Percentiles rank a stretch among this genome's conserved stretches.
Conservation (phyloP, 1,140 invertebrate genomes). For the Aethina tumida region DNA sequence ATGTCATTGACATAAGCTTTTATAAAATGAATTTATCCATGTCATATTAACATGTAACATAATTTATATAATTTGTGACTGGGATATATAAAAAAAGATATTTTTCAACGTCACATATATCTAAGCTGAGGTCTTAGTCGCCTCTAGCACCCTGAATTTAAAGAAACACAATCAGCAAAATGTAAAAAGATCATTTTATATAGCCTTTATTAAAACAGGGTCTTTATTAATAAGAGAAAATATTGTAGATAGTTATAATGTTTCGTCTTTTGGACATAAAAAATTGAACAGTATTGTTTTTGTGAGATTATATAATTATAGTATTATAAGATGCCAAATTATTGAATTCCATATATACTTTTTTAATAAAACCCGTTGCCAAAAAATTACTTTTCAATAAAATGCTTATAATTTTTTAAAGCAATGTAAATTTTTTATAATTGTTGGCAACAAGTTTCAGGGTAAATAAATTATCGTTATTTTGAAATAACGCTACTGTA, state of each 20-base stretch:
- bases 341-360: conserved; percentile 10
- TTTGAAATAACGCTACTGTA: conserved; percentile 10
- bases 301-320: conserved; percentile 22
- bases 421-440: conserved; percentile 1
- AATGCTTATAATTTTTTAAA: conserved; percentile 3
- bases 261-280: conserved; percentile 18
- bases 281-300: conserved; percentile 25
- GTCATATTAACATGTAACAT: no score
- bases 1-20: no score
- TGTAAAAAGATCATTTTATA: conserved; percentile 26
- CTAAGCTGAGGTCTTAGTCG: conserved; percentile 15
- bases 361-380: conserved; percentile 7
- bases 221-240: conserved; percentile 24
- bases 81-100: conserved; percentile 24
- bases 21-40: no score
- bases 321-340: conserved; percentile 20
- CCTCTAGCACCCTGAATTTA: conserved; percentile 21
- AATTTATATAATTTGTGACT: conserved; percentile 18
- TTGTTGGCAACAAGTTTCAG: conserved; percentile 23
- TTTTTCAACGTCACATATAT: conserved; percentile 21
- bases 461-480: conserved; percentile 20
- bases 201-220: conserved; percentile 31
- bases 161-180: conserved; percentile 27
- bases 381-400: conserved; percentile 5
- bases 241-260: conserved; percentile 25